Conservation (phyloP, 1,140 invertebrate genomes). For the Drosophila bocqueti region DNA sequence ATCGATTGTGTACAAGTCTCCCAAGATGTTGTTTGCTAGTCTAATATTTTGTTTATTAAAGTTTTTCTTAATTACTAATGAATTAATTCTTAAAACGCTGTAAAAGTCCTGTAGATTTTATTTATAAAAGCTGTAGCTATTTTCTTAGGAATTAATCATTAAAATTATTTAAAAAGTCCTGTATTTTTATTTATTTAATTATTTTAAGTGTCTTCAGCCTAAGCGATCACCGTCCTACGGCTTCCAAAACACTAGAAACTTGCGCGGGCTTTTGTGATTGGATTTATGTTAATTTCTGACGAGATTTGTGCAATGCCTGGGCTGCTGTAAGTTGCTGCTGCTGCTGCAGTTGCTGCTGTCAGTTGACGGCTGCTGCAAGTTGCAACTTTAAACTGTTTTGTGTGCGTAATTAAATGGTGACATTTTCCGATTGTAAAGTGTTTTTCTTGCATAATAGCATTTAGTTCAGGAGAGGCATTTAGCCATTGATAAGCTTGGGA, state of each 20-base stretch:
- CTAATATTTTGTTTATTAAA: background rate
- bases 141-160: no score
- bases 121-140: no score
- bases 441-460: conserved; percentile 37
- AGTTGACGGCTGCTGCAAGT: conserved; percentile 68
- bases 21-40: no score
- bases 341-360: conserved; percentile 40
- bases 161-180: background rate
- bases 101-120: no score
- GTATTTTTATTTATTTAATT: background rate
- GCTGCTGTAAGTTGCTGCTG: conserved; percentile 14
- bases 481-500: conserved; percentile 15
- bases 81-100: no score
- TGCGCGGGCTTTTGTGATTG: conserved; percentile 79
- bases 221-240: conserved; percentile 73
- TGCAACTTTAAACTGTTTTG: conserved; percentile 76
- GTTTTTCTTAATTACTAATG: conserved; percentile 14
- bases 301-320: conserved; percentile 79
- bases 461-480: background rate
- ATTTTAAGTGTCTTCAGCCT: conserved; percentile 4
- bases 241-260: conserved; percentile 43
- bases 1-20: no score
- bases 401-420: conserved; percentile 82
- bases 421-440: conserved; percentile 81
- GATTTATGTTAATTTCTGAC: conserved; percentile 82